Conservation (phyloP, 2,888 invertebrate genomes). For the Nymphalis urticae region DNA sequence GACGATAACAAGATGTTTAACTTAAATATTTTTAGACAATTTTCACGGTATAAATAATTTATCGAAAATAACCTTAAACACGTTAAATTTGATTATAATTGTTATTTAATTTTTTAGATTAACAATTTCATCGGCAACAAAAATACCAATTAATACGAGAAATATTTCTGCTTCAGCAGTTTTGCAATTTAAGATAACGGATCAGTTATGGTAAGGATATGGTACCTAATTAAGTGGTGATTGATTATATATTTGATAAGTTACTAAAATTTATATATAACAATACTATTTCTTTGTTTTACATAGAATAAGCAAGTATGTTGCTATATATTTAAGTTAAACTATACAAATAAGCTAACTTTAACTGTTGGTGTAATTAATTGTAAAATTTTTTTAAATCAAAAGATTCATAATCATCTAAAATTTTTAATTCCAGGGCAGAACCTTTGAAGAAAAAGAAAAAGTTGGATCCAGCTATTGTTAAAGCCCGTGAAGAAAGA, state of each 20-base stretch:
- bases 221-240: not conserved
- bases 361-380: too few species aligned
- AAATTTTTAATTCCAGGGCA: slow-evolving; percentile 78
- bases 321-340: too few species aligned
- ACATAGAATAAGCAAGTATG: too few species aligned
- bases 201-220: slow-evolving; percentile 65
- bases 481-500: slow-evolving; percentile 91
- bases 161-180: slow-evolving; percentile 55
- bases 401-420: too few species aligned
- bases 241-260: not conserved
- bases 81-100: slow-evolving; percentile 16
- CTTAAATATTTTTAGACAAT: slow-evolving; percentile 62
- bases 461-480: slow-evolving; percentile 89
- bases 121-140: slow-evolving; percentile 53
- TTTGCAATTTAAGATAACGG: slow-evolving; percentile 68
- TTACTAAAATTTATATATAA: not conserved
- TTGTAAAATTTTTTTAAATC: too few species aligned
- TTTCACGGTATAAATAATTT: slow-evolving; percentile 54
- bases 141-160: slow-evolving; percentile 50
- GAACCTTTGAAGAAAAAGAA: slow-evolving; percentile 96
- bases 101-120: slow-evolving; percentile 50
- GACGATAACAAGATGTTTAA: slow-evolving; percentile 51
- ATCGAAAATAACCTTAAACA: slow-evolving; percentile 24
- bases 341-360: too few species aligned
- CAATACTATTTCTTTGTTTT: not conserved